Percentiles rank a stretch among this genome's conserved stretches.
Evolutionary conservation across 2,888 invertebrate species (phyloP).

Genomic region (Hydrotaea cyrtoneurina): DNA sequence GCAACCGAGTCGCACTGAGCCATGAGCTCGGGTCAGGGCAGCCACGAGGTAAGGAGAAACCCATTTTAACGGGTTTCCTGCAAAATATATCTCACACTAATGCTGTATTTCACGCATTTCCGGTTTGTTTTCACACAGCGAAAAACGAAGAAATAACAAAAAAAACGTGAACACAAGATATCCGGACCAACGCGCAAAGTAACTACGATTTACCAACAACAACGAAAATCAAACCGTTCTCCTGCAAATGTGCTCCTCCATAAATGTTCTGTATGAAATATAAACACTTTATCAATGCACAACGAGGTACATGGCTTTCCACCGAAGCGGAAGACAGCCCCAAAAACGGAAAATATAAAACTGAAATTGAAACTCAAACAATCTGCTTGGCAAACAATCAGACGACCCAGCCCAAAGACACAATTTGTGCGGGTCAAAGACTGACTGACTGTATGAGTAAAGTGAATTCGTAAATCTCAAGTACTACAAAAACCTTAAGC

Average conservation of each 20-base stretch:
- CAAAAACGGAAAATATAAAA: neutral
- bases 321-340: neutral
- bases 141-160: conserved; percentile 11
- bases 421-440: neutral
- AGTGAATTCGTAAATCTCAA: conserved; percentile 8
- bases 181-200: conserved; percentile 12
- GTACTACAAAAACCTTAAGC: neutral
- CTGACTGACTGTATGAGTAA: conserved; percentile 1
- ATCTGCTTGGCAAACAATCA: conserved; percentile 40
- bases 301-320: neutral
- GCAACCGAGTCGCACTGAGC: conserved; percentile 40
- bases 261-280: neutral
- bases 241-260: neutral
- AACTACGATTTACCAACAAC: neutral
- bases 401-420: neutral
- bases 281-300: conserved; percentile 7
- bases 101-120: conserved; percentile 60
- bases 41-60: conserved; percentile 29
- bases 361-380: conserved; percentile 27
- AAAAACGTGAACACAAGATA: conserved; percentile 23
- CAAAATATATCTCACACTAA: conserved; percentile 54
- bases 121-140: conserved; percentile 43
- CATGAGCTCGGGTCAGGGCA: conserved; percentile 35
- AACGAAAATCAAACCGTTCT: neutral
- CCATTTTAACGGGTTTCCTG: conserved; percentile 54